A percentile compares a stretch with the other conserved stretches of the same genome.
These are phyloP conservation scores for Dendrocopos noguchii DNA, from an alignment of 2,113 vertebrate genomes.

Conservation along the genomic window DNA sequence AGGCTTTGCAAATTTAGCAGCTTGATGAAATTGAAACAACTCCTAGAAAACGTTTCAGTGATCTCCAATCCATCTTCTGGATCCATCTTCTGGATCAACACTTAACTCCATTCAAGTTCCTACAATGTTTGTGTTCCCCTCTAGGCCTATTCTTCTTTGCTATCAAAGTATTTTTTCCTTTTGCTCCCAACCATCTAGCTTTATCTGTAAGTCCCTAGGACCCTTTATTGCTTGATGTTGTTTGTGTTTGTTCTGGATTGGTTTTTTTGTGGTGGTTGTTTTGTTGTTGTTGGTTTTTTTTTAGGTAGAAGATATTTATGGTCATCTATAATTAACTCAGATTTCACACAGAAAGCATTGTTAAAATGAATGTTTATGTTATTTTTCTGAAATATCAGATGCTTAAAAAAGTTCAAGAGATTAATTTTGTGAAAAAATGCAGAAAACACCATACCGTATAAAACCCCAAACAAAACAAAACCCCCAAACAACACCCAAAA, in stretches of 20 bases:
- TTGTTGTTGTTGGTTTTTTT: not conserved
- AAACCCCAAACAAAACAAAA: too few relatives aligned
- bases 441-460: not conserved
- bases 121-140: not conserved
- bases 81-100: not conserved
- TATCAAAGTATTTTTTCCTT: not conserved
- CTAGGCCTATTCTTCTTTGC: not conserved
- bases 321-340: not conserved
- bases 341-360: not conserved
- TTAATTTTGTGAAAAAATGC: not conserved
- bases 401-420: not conserved
- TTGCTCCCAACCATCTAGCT: not conserved
- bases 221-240: not conserved
- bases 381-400: not conserved
- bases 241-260: too few relatives aligned
- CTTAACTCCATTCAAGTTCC: not conserved
- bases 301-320: not conserved
- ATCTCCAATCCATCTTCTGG: not conserved
- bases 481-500: too few relatives aligned
- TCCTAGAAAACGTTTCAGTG: not conserved
- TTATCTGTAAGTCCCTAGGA: not conserved
- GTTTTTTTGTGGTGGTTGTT: not conserved
- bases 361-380: not conserved
- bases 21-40: not conserved
- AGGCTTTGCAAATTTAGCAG: not conserved